Base-by-base conservation (phyloP, 1,140 invertebrate species). In the Neotoxoptera formosana region DNA sequence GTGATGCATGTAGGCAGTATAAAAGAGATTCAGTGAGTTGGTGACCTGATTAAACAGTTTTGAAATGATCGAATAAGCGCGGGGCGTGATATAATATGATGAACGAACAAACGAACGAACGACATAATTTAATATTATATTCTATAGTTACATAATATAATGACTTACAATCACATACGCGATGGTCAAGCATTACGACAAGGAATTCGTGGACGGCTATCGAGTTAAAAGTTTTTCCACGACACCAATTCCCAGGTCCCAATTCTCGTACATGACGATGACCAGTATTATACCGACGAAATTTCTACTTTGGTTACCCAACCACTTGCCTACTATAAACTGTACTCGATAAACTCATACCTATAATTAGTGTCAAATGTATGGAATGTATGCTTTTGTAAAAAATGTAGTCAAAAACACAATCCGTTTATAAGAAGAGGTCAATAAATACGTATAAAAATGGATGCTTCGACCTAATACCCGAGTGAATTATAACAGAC, bases 161-260 rank as follows among this genome's bases (percentile, higher is more conserved):
- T 67, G 67, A 90, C 23, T 90, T 90, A 90, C 89, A 34, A 23
- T 36, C 53, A 90, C 53, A 41, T n/a, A 67, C 1, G 30, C 60
- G 30, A 67, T 23, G 34, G 8, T 8, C 36, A 89, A 14, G 34
- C 17, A 56, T 53, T 53, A 41, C 48, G 9, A 20, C n/a, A n/a
- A 67, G 17, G n/a, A 88, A 51, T 41, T n/a, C 8, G 51, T 45
- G 36, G 89, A 47, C 25, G 20, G 88, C 36, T 45, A 90, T 90
- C 56, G 56, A 90, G 45, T 90, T 90, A 90, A 90, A 90, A 90
- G 89, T 90, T 90, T 90, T 90, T 67, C 0, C 14, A 67, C 36
- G 3, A 4, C n/a, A 30, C 30, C 60, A 60, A 56, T 17, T n/a
- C 20, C 21, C 36, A 0, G 1, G 48, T 34, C 11, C 3, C 25